Base-by-base conservation (phyloP, 2,797 vertebrate species). In the Dendrocincla fuliginosa region DNA sequence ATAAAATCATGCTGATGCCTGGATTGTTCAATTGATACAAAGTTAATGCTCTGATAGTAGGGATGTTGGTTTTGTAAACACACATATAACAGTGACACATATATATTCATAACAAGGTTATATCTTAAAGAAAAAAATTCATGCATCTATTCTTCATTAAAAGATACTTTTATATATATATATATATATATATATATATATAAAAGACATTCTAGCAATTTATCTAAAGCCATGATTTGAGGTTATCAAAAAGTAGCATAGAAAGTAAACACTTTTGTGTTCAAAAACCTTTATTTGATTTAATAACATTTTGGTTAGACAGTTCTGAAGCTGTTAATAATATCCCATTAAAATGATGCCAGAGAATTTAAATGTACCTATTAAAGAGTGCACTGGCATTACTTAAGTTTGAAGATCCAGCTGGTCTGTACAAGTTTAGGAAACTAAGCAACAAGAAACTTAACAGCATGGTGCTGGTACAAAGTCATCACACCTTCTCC, bases 271-370 rank as follows among this genome's bases (percentile, higher is more conserved):
- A 78, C n/a, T 92, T 49, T 35, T 56, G 10, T 69, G n/a, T 90
- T 93, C 25, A 77, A 90, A 95, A 75, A 2, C 19, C 22, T 35
- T 65, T 87, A 71, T 70, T 91, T 94, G 85, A 87, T 85, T 67
- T 87, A 82, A 81, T 50, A 53, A 77, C 20, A 73, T 70, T 96
- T 73, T 92, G 93, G 91, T 93, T 93, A 90, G 91, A 82, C 69
- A 67, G 42, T 77, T 84, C 85, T 93, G 75, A 95, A 93, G 28
- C 50, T 87, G 47, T 10, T 89, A 90, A 80, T 82, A 95, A 87
- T 56, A 94, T 80, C 50, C 86, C 63, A 93, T 96, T 90, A 80
- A 97, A 95, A 94, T 2, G 0, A 84, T 80, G 63, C 16, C 14
- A 61, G 78, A 49, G 5, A 71, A 78, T 77, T 73, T 76, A 67